Conservation (phyloP, 2,113 vertebrate genomes). For the Platycercus adscitus region DNA sequence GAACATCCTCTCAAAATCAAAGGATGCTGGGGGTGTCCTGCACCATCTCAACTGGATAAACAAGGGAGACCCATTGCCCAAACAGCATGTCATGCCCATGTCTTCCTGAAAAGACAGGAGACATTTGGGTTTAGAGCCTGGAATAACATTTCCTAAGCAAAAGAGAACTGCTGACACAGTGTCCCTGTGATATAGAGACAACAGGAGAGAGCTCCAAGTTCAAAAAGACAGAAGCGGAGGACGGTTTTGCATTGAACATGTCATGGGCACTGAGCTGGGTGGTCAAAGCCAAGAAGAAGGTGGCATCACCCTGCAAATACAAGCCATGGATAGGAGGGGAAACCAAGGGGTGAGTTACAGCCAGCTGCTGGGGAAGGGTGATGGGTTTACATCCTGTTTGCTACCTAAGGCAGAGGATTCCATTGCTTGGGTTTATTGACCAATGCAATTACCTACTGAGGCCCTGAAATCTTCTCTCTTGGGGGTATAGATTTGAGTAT, state of each 20-base stretch:
- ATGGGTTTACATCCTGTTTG: not conserved
- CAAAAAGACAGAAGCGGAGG: not conserved
- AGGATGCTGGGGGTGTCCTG: not conserved
- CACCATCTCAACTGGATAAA: not conserved
- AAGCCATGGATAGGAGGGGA: not conserved
- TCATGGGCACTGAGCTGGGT: not conserved
- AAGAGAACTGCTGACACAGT: not conserved
- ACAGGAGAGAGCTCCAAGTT: rapidly evolving
- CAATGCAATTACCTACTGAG: not conserved
- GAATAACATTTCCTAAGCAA: not conserved
- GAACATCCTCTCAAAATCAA: not conserved
- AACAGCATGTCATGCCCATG: not conserved
- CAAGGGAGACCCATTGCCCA: not conserved
- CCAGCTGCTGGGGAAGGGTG: not conserved
- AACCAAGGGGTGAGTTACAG: not conserved
- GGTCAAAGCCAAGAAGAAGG: not conserved
- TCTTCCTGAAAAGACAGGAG: not conserved
- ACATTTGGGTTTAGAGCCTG: not conserved
- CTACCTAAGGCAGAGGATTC: not conserved
- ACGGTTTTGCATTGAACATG: not conserved
- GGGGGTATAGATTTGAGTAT: rapidly evolving
- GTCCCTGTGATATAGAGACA: not conserved
- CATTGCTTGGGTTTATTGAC: not conserved
- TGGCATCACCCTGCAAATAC: not conserved
- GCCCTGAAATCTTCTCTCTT: not conserved